Percentiles rank a stretch among this genome's conserved stretches.
Conservation (phyloP, 1,140 invertebrate species). For the Eriocheir sinensis region DNA sequence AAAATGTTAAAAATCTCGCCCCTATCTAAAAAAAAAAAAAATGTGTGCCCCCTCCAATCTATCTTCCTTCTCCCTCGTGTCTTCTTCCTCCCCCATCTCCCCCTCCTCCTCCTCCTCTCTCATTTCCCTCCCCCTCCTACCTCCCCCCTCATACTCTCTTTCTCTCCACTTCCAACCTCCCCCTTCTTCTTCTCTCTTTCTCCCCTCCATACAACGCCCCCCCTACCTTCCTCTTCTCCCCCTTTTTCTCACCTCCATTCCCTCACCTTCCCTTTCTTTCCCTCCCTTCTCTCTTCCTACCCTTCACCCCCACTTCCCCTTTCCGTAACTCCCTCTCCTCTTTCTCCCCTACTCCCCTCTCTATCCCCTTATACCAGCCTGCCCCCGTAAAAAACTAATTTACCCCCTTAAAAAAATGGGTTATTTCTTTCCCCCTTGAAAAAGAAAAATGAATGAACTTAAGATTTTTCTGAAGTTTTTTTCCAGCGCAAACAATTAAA, state of each 20-base stretch:
- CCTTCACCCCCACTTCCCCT: not conserved
- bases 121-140: no score
- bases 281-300: not conserved
- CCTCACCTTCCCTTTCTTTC: not conserved
- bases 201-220: no score
- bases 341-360: no score
- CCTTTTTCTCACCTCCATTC: not conserved
- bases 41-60: not conserved
- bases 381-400: no score
- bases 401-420: not conserved
- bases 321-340: not conserved
- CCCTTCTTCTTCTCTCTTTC: not conserved
- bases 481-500: constrained; percentile 14
- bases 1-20: no score
- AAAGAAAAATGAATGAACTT: not conserved
- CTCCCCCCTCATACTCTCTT: not conserved
- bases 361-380: no score
- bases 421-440: not conserved
- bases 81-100: not conserved
- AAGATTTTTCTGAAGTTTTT: no score
- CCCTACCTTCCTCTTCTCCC: not conserved
- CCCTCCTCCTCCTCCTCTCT: not conserved
- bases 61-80: not conserved
- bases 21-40: no score
- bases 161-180: no score